Evolutionary conservation across 1,140 invertebrate genomes (phyloP).

Genomic region (Saccostrea glomerata): DNA sequence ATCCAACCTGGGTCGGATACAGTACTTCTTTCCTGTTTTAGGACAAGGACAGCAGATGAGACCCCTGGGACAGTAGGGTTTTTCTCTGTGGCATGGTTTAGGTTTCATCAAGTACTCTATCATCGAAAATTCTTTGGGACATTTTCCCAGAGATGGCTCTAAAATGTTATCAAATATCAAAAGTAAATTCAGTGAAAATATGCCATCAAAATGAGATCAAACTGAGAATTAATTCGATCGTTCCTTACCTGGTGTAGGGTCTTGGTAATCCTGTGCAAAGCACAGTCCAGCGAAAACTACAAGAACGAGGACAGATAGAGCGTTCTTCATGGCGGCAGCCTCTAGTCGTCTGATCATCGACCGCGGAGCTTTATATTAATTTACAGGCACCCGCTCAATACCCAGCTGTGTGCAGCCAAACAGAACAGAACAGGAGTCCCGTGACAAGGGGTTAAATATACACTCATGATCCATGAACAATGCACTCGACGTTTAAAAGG

Average conservation of each 20-base stretch:
- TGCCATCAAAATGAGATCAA: neutral
- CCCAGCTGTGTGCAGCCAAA: neutral
- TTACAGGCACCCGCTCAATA: neutral
- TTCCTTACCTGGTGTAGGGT: neutral
- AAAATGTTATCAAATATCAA: neutral
- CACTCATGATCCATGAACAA: neutral
- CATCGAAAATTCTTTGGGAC: neutral
- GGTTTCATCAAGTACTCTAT: neutral
- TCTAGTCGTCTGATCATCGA: neutral
- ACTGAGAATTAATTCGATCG: neutral
- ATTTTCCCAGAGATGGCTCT: neutral
- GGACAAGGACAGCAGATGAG: neutral
- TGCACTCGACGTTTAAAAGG: neutral
- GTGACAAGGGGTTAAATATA: neutral
- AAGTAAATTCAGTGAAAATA: neutral
- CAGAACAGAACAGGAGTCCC: neutral
- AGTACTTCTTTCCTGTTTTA: neutral
- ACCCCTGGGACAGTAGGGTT: neutral
- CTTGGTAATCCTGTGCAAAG: neutral
- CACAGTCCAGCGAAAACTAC: neutral
- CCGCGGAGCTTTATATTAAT: neutral
- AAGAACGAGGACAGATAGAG: neutral
- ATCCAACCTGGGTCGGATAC: neutral
- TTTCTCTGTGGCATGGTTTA: neutral
- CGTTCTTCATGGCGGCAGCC: neutral